Percentiles rank a stretch among this genome's conserved stretches.
Conservation (phyloP, 2,888 invertebrate species). For the Cosmorhoe ocellata region DNA sequence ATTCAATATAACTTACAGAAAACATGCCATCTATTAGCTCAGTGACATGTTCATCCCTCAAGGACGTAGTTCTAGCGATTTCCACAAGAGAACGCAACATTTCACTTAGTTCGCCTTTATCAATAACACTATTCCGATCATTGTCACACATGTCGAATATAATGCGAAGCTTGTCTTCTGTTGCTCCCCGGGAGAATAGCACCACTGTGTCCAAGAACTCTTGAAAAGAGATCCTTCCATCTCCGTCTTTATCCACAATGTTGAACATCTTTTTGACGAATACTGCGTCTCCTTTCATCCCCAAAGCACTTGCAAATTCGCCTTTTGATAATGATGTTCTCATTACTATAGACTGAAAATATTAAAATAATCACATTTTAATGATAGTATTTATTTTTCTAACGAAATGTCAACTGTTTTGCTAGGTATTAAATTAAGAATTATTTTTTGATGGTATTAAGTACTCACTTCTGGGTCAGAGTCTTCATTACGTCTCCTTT, state of each 20-base stretch:
- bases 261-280: constrained; percentile 99
- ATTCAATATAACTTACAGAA: constrained; percentile 76
- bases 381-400: too few species aligned
- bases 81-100: constrained; percentile 96
- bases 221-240: constrained; percentile 96
- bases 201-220: constrained; percentile 97
- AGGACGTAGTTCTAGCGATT: constrained; percentile 94
- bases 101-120: constrained; percentile 95
- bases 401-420: too few species aligned
- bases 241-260: constrained; percentile 96
- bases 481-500: constrained; percentile 87
- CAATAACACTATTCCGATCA: constrained; percentile 96
- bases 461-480: constrained; percentile 88
- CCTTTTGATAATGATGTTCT: constrained; percentile 94
- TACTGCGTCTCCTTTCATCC: constrained; percentile 96
- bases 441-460: too few species aligned
- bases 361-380: background rate
- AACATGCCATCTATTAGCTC: constrained; percentile 98
- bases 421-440: too few species aligned
- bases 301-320: constrained; percentile 97
- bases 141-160: constrained; percentile 99
- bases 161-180: constrained; percentile 95
- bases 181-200: constrained; percentile 94
- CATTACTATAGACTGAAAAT: constrained; percentile 91
- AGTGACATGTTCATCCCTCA: constrained; percentile 94